A percentile compares a stretch with the other conserved stretches of the same genome.
Conservation (phyloP, 2,113 vertebrate genomes). For the Pristiophorus japonicus region DNA sequence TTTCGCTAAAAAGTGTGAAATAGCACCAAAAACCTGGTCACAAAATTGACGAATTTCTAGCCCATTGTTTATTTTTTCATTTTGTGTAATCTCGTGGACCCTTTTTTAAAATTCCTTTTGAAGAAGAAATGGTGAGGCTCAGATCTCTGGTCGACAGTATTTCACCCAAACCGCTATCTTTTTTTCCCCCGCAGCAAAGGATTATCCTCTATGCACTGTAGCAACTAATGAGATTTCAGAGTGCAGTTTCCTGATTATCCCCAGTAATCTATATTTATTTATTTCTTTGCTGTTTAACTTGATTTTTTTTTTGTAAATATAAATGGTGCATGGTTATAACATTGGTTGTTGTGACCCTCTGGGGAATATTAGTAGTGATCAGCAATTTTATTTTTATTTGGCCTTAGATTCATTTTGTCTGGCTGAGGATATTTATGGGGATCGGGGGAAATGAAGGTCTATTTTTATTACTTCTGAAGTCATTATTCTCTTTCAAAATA, state of each 20-base stretch:
- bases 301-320: not conserved
- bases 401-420: not conserved
- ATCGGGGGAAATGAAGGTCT: not conserved
- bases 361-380: not conserved
- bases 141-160: not conserved
- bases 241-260: not conserved
- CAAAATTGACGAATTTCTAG: no score
- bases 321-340: not conserved
- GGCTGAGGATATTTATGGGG: not conserved
- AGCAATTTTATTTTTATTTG: not conserved
- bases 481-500: not conserved
- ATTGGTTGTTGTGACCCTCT: not conserved
- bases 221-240: not conserved
- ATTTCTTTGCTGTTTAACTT: not conserved
- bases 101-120: not conserved
- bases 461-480: constrained; percentile 2
- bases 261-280: not conserved
- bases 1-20: no score
- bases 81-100: not conserved
- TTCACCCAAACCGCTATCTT: not conserved
- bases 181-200: not conserved
- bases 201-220: not conserved
- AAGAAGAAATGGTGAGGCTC: not conserved
- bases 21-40: no score
- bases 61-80: not conserved